phyloP scores from a whole-genome alignment of 2,797 vertebrate genomes.

The Scarus forsteni region DNA sequence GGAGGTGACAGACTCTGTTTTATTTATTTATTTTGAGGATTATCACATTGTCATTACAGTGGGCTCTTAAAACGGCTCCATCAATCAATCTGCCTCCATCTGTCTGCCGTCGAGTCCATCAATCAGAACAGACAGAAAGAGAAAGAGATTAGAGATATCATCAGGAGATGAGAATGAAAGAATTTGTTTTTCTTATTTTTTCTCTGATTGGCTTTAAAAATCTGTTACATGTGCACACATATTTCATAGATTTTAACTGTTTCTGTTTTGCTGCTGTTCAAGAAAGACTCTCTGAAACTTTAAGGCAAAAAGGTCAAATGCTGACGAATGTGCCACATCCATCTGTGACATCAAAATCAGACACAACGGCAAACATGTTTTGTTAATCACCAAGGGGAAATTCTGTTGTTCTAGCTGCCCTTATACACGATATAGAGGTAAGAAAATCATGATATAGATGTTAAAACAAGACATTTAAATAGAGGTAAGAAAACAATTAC shows the following conservation, averaged over 20 bases:
- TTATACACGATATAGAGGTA: too few species aligned
- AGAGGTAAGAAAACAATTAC: too few species aligned
- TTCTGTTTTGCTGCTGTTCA: too few species aligned
- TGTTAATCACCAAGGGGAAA: too few species aligned
- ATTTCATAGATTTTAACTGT: neutral
- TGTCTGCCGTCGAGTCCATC: slow-evolving; percentile 56
- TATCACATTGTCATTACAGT: slow-evolving; percentile 72
- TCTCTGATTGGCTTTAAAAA: neutral
- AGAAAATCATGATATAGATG: too few species aligned
- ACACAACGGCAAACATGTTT: too few species aligned
- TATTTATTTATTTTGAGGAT: slow-evolving; percentile 62
- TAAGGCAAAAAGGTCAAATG: too few species aligned
- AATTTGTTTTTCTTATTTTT: neutral
- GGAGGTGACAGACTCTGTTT: slow-evolving; percentile 68
- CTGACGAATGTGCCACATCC: too few species aligned
- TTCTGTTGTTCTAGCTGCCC: too few species aligned
- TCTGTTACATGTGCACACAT: neutral
- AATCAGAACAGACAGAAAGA: slow-evolving; percentile 16
- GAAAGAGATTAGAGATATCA: slow-evolving; percentile 2
- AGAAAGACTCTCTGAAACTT: too few species aligned
- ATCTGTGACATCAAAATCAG: too few species aligned
- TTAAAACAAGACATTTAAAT: too few species aligned
- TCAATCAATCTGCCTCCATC: slow-evolving; percentile 48
- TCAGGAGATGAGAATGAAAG: neutral
- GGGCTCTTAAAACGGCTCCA: slow-evolving; percentile 66